A percentile compares a stretch with the other conserved stretches of the same genome.
phyloP scores from a whole-genome alignment of 2,113 vertebrate genomes.

The Hirundichthys speculiger region DNA sequence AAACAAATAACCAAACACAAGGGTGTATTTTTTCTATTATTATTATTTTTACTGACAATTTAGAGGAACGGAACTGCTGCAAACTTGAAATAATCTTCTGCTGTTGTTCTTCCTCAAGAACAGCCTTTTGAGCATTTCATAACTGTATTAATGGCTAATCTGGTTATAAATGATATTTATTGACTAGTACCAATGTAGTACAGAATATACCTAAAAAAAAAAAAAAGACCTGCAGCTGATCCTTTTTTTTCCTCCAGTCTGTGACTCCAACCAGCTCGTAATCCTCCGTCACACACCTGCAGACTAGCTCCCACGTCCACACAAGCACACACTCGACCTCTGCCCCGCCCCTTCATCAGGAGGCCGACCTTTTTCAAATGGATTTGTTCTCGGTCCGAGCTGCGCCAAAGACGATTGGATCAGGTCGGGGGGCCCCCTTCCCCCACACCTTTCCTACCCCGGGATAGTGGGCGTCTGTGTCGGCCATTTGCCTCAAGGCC shows the following conservation, averaged over 20 bases:
- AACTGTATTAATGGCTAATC: too few species aligned
- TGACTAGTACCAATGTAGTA: too few species aligned
- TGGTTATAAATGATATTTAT: too few species aligned
- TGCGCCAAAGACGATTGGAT: neutral
- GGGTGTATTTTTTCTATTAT: too few species aligned
- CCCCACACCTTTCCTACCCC: constrained; percentile 8
- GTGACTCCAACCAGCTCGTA: constrained; percentile 23
- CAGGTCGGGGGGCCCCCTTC: constrained; percentile 11
- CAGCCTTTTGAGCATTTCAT: too few species aligned
- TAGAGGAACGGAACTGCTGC: too few species aligned
- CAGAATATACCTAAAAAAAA: too few species aligned
- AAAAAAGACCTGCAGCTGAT: too few species aligned
- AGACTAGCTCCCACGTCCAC: constrained; percentile 20
- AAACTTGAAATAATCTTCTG: too few species aligned
- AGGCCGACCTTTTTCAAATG: constrained; percentile 29
- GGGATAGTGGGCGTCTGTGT: constrained; percentile 15
- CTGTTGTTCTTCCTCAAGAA: too few species aligned
- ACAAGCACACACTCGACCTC: constrained; percentile 4
- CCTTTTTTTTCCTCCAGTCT: constrained; percentile 12
- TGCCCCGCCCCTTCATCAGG: constrained; percentile 27
- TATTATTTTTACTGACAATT: too few species aligned
- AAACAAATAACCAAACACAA: too few species aligned
- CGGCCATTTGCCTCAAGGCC: constrained; percentile 31
- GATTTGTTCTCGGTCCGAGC: constrained; percentile 1
- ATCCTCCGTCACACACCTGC: constrained; percentile 59